Evolutionary conservation across 1,140 invertebrate genomes (phyloP), one percentile per base, ranked within the genome.

Genomic region (Drosophila pseudoobscura): DNA sequence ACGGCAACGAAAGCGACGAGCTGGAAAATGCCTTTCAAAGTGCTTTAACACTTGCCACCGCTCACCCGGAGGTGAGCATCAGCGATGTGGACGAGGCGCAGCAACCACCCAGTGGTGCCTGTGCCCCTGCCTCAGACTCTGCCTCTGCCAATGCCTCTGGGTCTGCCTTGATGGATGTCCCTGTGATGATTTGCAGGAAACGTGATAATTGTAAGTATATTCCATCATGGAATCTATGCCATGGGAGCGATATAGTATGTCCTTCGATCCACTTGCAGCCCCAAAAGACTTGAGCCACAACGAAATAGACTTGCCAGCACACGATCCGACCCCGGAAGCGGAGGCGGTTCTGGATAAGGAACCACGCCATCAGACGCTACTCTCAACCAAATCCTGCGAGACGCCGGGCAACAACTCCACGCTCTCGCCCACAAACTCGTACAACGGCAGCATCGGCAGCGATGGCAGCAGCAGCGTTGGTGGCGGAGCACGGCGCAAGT

Each of bases 381-480:
- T 91, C 4, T 59, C 85, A 4, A 88, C 89, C n/a, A 89, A 89
- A 26, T 89, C 85, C 8, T 91, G 76, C 39, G 89, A 91, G 50
- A 79, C 76, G 2, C 76, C 89, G 5, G 78, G 54, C 20, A 39
- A 61, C 39, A 26, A 61, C 64, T 29, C 74, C 6, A 75, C 89
- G 2, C 68, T 91, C 0, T 91, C 89, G 53, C 89, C 89, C 3
- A 91, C 82, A 6, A 91, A 90, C 43, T 91, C 89, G 2, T 90
- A 85, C 50, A 90, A 90, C 24, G 89, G 89, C 50, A 90, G 89
- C 68, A 90, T 90, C 15, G 84, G 84, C 17, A 90, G 89, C 49
- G 87, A 83, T 54, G 79, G 79, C 39, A 76, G 70, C 61, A 64
- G 77, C 41, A 89, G 69, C 13, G 78, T 88, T 17, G 80, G 89